These are phyloP conservation scores for Myotis yumanensis DNA, from an alignment of 2,113 vertebrate species.

Conservation along the genomic window DNA sequence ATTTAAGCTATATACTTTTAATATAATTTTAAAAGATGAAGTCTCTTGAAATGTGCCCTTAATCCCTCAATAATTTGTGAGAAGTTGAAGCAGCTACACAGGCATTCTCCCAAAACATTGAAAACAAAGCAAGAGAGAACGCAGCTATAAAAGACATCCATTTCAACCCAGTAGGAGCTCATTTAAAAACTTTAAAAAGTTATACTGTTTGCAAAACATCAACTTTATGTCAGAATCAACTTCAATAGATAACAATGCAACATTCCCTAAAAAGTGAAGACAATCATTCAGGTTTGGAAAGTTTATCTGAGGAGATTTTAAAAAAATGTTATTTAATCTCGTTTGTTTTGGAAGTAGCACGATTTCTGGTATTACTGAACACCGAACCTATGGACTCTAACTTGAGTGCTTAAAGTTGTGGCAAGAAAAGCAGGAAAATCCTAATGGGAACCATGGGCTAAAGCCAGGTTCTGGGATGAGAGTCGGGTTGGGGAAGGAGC, in stretches of 20 bases:
- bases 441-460: not conserved
- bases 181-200: not conserved
- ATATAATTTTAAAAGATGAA: not conserved
- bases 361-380: not conserved
- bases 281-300: not conserved
- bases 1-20: conserved; percentile 23
- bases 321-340: not conserved
- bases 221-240: conserved; percentile 15
- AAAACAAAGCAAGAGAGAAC: conserved; percentile 42
- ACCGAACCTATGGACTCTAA: not conserved
- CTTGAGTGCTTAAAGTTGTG: not conserved
- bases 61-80: conserved; percentile 52
- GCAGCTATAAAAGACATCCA: conserved; percentile 32
- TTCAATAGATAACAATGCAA: not conserved
- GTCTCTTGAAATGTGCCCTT: not conserved
- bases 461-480: not conserved
- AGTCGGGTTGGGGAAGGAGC: conserved; percentile 56
- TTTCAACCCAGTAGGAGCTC: conserved; percentile 31
- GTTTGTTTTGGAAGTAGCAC: conserved; percentile 23
- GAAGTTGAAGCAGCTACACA: conserved; percentile 31
- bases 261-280: conserved; percentile 27
- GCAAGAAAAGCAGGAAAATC: not conserved
- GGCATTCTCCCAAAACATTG: conserved; percentile 30
- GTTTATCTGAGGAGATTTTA: not conserved
- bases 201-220: conserved; percentile 42